A percentile compares a stretch with the other conserved stretches of the same genome.
Conservation (phyloP, 2,113 vertebrate genomes). For the Nanorana parkeri region DNA sequence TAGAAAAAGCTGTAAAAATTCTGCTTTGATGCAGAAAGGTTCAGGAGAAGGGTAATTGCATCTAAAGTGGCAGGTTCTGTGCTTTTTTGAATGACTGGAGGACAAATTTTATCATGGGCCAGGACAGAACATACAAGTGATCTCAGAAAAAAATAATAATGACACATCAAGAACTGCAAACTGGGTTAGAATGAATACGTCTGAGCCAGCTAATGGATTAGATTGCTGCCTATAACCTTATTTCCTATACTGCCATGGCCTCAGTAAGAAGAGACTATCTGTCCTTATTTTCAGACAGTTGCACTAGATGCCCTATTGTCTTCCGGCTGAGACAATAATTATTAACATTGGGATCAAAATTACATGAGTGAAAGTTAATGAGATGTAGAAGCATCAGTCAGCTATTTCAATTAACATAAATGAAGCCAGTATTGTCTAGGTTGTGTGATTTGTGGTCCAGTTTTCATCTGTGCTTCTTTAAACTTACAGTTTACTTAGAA, state of each 20-base stretch:
- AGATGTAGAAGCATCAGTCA: conserved; percentile 34
- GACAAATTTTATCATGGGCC: conserved; percentile 47
- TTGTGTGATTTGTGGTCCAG: conserved; percentile 19
- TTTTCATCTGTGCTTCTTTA: conserved; percentile 23
- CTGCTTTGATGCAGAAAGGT: conserved; percentile 16
- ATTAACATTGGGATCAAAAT: conserved; percentile 53
- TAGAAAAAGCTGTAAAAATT: conserved; percentile 5
- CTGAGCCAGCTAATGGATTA: conserved; percentile 34
- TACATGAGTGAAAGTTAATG: conserved; percentile 50
- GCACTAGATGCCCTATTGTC: conserved; percentile 39
- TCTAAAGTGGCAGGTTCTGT: conserved; percentile 43
- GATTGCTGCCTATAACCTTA: conserved; percentile 40
- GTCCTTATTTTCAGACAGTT: conserved; percentile 16
- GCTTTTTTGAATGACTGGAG: conserved; percentile 30
- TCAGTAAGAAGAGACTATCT: conserved; percentile 4
- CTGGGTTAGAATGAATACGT: conserved; percentile 37
- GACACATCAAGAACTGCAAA: conserved; percentile 31
- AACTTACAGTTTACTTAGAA: conserved; percentile 8
- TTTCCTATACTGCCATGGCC: conserved; percentile 19
- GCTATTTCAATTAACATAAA: conserved; percentile 51
- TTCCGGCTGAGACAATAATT: conserved; percentile 44
- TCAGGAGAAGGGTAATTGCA: conserved; percentile 52
- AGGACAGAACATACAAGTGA: conserved; percentile 35
- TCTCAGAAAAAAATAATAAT: conserved; percentile 21
- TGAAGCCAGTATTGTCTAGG: conserved; percentile 45